These are phyloP conservation scores for Ochotona curzoniae DNA, from an alignment of 2,113 vertebrate genomes.

Conservation along the genomic window DNA sequence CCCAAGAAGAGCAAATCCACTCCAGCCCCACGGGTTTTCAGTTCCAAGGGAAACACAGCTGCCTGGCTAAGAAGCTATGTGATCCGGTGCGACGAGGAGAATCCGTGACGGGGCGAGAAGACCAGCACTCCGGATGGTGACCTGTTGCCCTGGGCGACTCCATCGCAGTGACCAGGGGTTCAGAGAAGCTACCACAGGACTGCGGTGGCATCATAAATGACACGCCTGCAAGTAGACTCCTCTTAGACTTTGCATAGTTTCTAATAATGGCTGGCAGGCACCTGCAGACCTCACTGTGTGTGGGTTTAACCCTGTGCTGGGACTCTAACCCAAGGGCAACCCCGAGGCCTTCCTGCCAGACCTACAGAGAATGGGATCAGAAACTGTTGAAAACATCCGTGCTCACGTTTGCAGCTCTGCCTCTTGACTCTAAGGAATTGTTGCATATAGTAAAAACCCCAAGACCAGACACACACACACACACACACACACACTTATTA, in stretches of 20 bases:
- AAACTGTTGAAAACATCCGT: rapidly evolving
- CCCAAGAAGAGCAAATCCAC: background rate
- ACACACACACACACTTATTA: background rate
- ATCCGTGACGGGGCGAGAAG: too few species aligned
- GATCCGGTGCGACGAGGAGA: too few species aligned
- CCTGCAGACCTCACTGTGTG: rapidly evolving
- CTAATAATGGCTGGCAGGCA: background rate
- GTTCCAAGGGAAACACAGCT: conserved; percentile 44
- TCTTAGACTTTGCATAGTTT: too few species aligned
- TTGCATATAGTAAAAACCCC: background rate
- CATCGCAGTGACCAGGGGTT: background rate
- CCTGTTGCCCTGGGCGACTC: background rate
- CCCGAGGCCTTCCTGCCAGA: background rate
- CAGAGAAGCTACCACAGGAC: background rate
- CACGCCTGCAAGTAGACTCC: background rate
- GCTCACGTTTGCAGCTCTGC: background rate
- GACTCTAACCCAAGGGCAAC: rapidly evolving
- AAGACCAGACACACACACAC: background rate
- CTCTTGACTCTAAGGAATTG: background rate
- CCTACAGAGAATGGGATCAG: background rate
- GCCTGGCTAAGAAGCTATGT: background rate
- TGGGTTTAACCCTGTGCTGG: background rate
- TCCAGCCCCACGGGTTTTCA: background rate
- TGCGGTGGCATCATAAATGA: too few species aligned
- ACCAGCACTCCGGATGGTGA: too few species aligned